Evolutionary conservation across 2,113 vertebrate species (phyloP), one percentile per base, ranked within the genome.

Genomic region (Thamnaconus septentrionalis): DNA sequence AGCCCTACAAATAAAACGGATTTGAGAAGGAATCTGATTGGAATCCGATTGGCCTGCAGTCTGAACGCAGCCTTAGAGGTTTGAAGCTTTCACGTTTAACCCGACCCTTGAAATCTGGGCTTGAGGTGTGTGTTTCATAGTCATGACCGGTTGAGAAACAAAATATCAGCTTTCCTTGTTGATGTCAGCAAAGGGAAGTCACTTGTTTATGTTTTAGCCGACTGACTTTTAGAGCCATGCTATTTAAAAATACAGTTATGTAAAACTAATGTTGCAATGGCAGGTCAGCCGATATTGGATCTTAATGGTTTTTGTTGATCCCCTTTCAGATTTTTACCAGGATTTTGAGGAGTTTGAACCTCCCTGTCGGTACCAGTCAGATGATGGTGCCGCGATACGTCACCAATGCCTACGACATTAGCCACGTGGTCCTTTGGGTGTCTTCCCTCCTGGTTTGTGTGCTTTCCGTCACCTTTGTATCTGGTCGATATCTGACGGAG

Each of bases 341-440:
- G 83, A 92, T 99, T 81, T 82, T 99, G 74, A 93, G 97, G 81
- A 99, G 96, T 78, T 91, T 99, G 69, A 99, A 99, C 86, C 95
- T 99, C 69, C 97, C 97, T 0, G 96, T 99, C 56, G 97, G 97
- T 72, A 98, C 95, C 80, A 95, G 94, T 88, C 97, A 98, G 79
- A 95, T 97, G 71, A 88, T 98, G 59, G 94, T 98, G 61, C 92
- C 95, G 58, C 93, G 95, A 68, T 97, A 96, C 78, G 64, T 96
- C 75, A 95, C 94, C 41, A 98, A 96, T 72, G 94, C 95, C 61
- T 99, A 99, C 1, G 97, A 99, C 66, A 94, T 99, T 71, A 92
- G 94, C 74, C 96, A 99, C 69, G 94, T 96, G 39, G 97, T 98
- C 46, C 91, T 97, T 77, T 99, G 97, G 97, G 93, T 99, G 77